A percentile compares a stretch with the other conserved stretches of the same genome.
Conservation (phyloP, 2,797 vertebrate species). For the Sebastes hopkinsi region DNA sequence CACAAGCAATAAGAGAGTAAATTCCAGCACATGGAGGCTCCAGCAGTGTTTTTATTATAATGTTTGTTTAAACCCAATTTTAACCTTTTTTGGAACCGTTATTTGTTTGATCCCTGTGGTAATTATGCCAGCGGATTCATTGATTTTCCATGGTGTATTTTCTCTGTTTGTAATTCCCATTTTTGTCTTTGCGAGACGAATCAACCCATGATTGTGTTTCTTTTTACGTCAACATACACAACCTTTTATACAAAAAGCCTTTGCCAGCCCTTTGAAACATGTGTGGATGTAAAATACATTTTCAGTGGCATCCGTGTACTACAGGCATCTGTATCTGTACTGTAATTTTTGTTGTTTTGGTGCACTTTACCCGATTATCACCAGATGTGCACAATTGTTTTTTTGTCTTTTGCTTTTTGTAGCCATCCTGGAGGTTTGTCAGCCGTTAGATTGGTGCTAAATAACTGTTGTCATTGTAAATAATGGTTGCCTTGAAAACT, state of each 20-base stretch:
- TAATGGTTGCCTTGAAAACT: neutral
- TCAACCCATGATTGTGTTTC: neutral
- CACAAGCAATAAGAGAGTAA: neutral
- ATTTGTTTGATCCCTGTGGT: slow-evolving; percentile 12
- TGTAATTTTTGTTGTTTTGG: neutral
- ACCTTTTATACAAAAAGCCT: neutral
- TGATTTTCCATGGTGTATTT: slow-evolving; percentile 19
- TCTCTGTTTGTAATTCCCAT: slow-evolving; percentile 18
- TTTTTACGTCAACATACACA: neutral
- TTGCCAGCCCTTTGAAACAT: neutral
- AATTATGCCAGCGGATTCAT: slow-evolving; percentile 22
- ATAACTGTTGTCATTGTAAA: neutral
- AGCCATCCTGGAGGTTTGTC: neutral
- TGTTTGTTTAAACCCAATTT: slow-evolving; percentile 1
- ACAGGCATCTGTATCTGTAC: neutral
- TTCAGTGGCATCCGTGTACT: neutral
- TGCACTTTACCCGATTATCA: neutral
- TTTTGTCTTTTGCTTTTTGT: neutral
- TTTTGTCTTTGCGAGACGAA: slow-evolving; percentile 18
- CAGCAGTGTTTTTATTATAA: neutral
- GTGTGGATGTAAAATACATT: slow-evolving; percentile 4
- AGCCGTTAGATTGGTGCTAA: neutral
- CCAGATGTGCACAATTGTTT: neutral
- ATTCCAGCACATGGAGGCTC: neutral
- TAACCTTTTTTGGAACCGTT: slow-evolving; percentile 1